These are phyloP conservation scores for Lophura nycthemera DNA, from an alignment of 2,113 vertebrate species.

Conservation along the genomic window DNA sequence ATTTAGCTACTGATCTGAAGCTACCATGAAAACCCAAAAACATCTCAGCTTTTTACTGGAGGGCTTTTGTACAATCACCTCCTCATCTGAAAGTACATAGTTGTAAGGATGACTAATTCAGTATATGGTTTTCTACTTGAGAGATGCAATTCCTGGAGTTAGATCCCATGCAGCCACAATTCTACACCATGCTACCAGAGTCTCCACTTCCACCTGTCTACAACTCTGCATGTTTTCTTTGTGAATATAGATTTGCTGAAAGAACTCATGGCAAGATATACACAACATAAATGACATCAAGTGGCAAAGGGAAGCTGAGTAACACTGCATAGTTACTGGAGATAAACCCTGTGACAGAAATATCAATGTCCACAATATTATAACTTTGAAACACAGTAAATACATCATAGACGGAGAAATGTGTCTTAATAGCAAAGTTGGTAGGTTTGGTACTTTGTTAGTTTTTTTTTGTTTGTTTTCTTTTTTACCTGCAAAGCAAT, in stretches of 20 bases:
- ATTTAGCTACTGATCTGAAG: not conserved
- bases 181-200: not conserved
- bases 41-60: not conserved
- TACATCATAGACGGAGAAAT: not conserved
- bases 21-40: not conserved
- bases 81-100: not conserved
- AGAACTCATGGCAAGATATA: not conserved
- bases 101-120: not conserved
- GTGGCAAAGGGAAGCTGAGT: not conserved
- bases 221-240: not conserved
- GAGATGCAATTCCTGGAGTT: not conserved
- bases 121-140: not conserved
- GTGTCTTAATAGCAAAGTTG: not conserved
- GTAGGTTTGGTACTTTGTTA: not conserved
- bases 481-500: not conserved
- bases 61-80: not conserved
- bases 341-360: not conserved
- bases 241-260: not conserved
- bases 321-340: not conserved
- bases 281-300: not conserved
- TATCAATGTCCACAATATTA: not conserved
- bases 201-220: not conserved
- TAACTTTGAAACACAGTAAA: not conserved
- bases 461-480: not conserved
- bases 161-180: not conserved